phyloP scores from a whole-genome alignment of 2,888 invertebrate genomes.

The Nomada goodeniana region DNA sequence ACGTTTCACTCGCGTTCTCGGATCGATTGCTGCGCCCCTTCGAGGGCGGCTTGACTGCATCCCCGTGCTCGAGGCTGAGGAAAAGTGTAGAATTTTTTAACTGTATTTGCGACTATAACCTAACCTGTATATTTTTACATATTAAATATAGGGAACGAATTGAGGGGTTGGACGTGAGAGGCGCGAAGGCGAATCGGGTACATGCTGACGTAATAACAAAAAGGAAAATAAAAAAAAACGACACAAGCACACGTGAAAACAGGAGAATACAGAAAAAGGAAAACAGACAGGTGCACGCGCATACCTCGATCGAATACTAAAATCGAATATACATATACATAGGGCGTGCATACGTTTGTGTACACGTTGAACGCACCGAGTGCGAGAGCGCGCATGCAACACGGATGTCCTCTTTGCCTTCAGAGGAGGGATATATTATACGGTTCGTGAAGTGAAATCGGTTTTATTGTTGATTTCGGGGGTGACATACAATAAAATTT shows the following conservation, averaged over 20 bases:
- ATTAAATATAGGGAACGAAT: slow-evolving; percentile 73
- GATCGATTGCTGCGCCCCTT: slow-evolving; percentile 64
- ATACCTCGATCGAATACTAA: slow-evolving; percentile 28
- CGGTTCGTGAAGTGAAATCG: slow-evolving; percentile 74
- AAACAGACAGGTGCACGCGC: background rate
- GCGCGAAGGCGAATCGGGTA: slow-evolving; percentile 63
- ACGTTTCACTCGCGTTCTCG: slow-evolving; percentile 71
- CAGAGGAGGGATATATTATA: slow-evolving; percentile 66
- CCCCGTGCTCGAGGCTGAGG: slow-evolving; percentile 72
- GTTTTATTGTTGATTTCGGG: slow-evolving; percentile 80
- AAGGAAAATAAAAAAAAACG: background rate
- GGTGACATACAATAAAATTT: slow-evolving; percentile 82
- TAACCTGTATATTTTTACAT: slow-evolving; percentile 83
- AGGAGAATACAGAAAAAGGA: background rate
- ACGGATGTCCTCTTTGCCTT: slow-evolving; percentile 68
- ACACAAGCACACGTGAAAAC: slow-evolving; percentile 21
- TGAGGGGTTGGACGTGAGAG: slow-evolving; percentile 58
- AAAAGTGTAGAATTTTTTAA: slow-evolving; percentile 74
- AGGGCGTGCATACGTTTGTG: slow-evolving; percentile 24
- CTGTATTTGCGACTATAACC: slow-evolving; percentile 81
- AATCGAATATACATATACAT: slow-evolving; percentile 14
- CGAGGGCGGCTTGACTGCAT: slow-evolving; percentile 69
- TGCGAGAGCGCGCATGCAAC: slow-evolving; percentile 34
- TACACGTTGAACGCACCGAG: background rate
- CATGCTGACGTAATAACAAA: slow-evolving; percentile 11